These are phyloP conservation scores for Phodopus roborovskii DNA, from an alignment of 2,113 vertebrate species.

Conservation along the genomic window DNA sequence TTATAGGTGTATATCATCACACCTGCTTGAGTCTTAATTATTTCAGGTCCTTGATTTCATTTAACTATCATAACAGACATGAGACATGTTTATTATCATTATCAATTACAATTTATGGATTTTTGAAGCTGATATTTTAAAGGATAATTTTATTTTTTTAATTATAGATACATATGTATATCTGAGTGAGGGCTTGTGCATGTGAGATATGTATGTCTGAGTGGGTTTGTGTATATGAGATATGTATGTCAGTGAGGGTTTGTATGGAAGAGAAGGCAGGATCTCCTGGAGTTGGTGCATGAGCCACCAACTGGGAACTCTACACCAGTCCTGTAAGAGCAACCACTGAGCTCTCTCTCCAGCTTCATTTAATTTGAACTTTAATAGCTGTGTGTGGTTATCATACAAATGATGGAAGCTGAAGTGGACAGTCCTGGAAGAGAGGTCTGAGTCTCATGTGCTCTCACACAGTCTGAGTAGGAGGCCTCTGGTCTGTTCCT, in stretches of 20 bases:
- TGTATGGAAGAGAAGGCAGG: not conserved
- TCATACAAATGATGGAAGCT: not conserved
- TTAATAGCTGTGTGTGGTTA: not conserved
- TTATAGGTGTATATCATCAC: not conserved
- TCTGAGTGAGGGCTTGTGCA: not conserved
- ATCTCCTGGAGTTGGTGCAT: not conserved
- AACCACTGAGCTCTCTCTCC: not conserved
- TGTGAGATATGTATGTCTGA: no score
- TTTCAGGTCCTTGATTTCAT: not conserved
- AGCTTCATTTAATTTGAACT: not conserved
- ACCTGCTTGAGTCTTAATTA: not conserved
- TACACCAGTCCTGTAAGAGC: not conserved
- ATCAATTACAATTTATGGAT: not conserved
- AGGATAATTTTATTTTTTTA: not conserved
- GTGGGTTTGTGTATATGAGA: no score
- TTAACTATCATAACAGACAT: not conserved
- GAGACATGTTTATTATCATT: not conserved
- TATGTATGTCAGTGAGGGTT: no score
- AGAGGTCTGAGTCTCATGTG: not conserved
- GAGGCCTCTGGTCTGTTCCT: not conserved
- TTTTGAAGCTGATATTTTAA: not conserved
- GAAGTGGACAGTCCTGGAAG: not conserved
- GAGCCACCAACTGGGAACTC: not conserved
- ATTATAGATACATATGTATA: not conserved
- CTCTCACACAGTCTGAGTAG: not conserved